These are phyloP conservation scores for Eonycteris spelaea DNA, from an alignment of 2,113 vertebrate species.

Conservation along the genomic window DNA sequence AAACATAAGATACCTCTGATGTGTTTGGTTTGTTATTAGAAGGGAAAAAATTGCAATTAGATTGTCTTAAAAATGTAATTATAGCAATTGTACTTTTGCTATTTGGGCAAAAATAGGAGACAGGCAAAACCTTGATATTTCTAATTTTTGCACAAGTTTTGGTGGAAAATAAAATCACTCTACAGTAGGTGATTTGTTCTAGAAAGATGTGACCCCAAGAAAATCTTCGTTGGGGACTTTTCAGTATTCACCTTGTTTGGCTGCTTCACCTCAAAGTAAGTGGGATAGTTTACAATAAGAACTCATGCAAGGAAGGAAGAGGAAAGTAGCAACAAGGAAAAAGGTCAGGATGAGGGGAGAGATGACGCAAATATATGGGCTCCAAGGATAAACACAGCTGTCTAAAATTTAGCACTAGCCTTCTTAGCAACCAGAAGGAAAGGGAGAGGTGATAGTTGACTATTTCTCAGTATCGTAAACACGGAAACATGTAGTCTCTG, in stretches of 20 bases:
- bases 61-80: neutral
- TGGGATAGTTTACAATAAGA: neutral
- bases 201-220: neutral
- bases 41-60: neutral
- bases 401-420: neutral
- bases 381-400: neutral
- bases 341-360: neutral
- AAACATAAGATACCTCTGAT: neutral
- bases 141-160: slow-evolving; percentile 3
- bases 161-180: neutral
- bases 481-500: neutral
- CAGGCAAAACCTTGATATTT: neutral
- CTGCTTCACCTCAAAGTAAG: neutral
- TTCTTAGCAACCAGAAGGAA: neutral
- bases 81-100: neutral
- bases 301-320: neutral
- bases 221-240: neutral
- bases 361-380: neutral
- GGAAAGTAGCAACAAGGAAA: neutral
- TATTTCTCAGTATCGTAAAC: fast-evolving
- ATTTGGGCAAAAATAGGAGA: neutral
- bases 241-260: neutral
- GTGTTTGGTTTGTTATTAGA: neutral
- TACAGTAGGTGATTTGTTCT: neutral
- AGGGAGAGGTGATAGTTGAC: neutral